Evolutionary conservation across 2,797 vertebrate species (phyloP), one percentile per base, ranked within the genome.

Genomic region (Buphagus erythrorhynchus): DNA sequence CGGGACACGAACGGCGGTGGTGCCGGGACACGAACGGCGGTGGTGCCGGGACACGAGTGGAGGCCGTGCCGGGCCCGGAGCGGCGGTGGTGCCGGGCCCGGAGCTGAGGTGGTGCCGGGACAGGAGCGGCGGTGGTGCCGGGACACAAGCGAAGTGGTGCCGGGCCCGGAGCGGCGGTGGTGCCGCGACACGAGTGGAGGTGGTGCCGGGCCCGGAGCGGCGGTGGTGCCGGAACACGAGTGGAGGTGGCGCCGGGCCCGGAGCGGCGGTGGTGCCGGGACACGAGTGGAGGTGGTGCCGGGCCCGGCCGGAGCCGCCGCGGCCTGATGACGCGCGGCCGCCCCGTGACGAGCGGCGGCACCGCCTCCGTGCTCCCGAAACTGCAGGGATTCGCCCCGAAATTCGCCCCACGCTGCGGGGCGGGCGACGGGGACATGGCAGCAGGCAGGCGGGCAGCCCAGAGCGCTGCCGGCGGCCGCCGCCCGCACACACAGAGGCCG

Each of bases 401-500:
- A 40, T 16, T 40, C 51, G 26, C 24, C 22, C 15, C 36, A 12
- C 7, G 10, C 3, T 40, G 40, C 40, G 25, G 26, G 38, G 63
- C 18, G 9, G 20, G 28, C 10, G 8, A 5, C 42, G 22, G 33
- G 17, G 31, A 3, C 25, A 91, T 79, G 77, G 17, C 62, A 29
- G 45, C 36, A 1, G 55, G 36, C 3, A 11, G 29, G 7, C 55
- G 11, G 3, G 5, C 16, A 11, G 42, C 6, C 7, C 66, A 0
- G 26, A 54, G 35, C 13, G 51, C 67, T 31, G 72, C 45, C 29
- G 33, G 13, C 24, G 6, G 28, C 52, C 26, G 55, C 40, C 22
- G 22, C 42, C 36, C 26, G 26, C 35, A 3, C 35, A 12, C 28
- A 2, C 29, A 2, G 45, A 17, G 54, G 40, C 38, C 15, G 63